Evolutionary conservation across 2,113 vertebrate genomes (phyloP).

Genomic region (mouse (Mus musculus)): DNA sequence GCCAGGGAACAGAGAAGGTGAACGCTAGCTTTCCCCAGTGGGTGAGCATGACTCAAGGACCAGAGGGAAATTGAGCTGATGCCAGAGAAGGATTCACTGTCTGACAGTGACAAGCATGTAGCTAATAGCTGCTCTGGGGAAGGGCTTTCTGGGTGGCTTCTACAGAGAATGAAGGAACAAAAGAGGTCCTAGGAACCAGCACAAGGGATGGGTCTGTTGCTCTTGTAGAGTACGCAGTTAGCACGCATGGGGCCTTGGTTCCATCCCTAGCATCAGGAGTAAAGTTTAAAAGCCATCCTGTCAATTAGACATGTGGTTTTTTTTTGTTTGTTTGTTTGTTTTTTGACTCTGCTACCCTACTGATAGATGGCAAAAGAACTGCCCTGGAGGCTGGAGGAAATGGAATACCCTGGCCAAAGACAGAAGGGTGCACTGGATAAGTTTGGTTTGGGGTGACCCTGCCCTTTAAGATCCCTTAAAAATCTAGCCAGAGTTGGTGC

Average conservation of each 20-base stretch:
- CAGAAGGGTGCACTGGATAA: neutral
- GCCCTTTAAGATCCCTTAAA: neutral
- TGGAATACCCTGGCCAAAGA: neutral
- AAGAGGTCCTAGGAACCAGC: neutral
- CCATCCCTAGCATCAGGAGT: neutral
- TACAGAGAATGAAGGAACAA: neutral
- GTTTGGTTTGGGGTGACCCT: neutral
- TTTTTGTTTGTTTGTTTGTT: too few species aligned
- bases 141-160: neutral
- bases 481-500: neutral
- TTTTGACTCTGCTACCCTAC: neutral
- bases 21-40: neutral
- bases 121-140: neutral
- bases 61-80: neutral
- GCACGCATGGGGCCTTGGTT: neutral
- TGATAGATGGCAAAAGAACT: neutral
- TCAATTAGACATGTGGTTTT: neutral
- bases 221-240: neutral
- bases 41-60: neutral
- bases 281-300: neutral
- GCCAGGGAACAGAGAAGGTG: neutral
- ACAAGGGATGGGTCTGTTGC: neutral
- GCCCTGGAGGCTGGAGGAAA: neutral
- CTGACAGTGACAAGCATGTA: neutral
- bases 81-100: conserved; percentile 25